phyloP scores from a whole-genome alignment of 1,140 invertebrate species.

The Lepidurus apus region DNA sequence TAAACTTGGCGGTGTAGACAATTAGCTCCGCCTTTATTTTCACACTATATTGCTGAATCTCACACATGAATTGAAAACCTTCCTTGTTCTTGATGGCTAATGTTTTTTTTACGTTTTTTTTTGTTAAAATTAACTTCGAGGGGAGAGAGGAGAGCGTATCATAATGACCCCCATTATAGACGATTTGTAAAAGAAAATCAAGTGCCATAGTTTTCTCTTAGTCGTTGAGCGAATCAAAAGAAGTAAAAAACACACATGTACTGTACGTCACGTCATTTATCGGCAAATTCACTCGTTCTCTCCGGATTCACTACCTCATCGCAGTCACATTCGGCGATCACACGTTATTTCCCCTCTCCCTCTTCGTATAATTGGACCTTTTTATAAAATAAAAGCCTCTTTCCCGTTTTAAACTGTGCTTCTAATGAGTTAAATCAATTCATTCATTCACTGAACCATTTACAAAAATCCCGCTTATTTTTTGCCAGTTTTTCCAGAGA shows the following conservation, averaged over 20 bases:
- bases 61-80: not conserved
- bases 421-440: not conserved
- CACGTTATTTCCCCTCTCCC: not conserved
- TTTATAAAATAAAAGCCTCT: not conserved
- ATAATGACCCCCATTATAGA: slow-evolving; percentile 2
- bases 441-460: not conserved
- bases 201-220: slow-evolving; percentile 22
- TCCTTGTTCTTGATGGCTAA: slow-evolving; percentile 11
- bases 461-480: not conserved
- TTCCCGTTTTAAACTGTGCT: not conserved
- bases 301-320: slow-evolving; percentile 21
- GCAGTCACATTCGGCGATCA: slow-evolving; percentile 16
- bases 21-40: not conserved
- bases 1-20: not conserved
- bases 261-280: not conserved
- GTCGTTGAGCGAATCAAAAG: slow-evolving; percentile 21
- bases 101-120: not conserved
- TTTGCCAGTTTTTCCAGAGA: not conserved
- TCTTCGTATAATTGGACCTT: not conserved
- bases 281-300: not conserved
- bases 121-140: not conserved
- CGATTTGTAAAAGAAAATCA: not conserved
- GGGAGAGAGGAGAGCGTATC: not conserved
- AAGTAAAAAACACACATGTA: not conserved
- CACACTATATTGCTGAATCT: slow-evolving; percentile 22